Conservation (phyloP, 2,888 invertebrate species). For the Agonopterix heracliana region DNA sequence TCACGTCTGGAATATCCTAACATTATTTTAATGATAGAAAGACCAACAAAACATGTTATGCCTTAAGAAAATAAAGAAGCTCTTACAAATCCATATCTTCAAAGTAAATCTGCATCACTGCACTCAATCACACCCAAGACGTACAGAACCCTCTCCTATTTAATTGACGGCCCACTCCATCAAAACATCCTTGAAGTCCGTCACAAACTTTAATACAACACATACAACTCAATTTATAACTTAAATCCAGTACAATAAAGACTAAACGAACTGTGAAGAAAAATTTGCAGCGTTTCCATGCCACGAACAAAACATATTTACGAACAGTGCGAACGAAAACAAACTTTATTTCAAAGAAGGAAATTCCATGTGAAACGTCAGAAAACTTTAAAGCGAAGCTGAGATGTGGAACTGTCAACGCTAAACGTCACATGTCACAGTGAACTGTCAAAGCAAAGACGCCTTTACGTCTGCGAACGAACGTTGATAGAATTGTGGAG, state of each 20-base stretch:
- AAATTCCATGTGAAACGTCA: slow-evolving; percentile 9
- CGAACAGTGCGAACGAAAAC: slow-evolving; percentile 18
- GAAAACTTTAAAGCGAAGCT: slow-evolving; percentile 18
- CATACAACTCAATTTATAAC: slow-evolving; percentile 28
- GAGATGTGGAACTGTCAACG: slow-evolving; percentile 49
- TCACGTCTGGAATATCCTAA: too few species aligned
- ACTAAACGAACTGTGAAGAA: slow-evolving; percentile 23
- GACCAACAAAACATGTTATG: too few species aligned
- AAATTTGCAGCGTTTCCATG: slow-evolving; percentile 36
- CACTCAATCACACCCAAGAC: slow-evolving; percentile 65
- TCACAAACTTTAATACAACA: slow-evolving; percentile 26
- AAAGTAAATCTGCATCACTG: slow-evolving; percentile 62
- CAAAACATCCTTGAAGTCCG: slow-evolving; percentile 57
- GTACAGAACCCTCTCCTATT: slow-evolving; percentile 58
- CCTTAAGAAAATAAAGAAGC: background rate
- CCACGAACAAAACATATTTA: slow-evolving; percentile 25
- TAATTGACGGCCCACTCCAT: slow-evolving; percentile 73
- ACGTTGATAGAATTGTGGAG: slow-evolving; percentile 30
- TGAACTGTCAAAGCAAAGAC: slow-evolving; percentile 49
- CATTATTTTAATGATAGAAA: too few species aligned
- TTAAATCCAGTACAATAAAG: slow-evolving; percentile 27
- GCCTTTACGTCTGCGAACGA: slow-evolving; percentile 35
- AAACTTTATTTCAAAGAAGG: slow-evolving; percentile 19
- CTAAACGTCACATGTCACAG: slow-evolving; percentile 53
- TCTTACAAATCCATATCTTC: slow-evolving; percentile 31